These are phyloP conservation scores for Gymnorhina tibicen DNA, from an alignment of 2,113 vertebrate genomes.

Conservation along the genomic window DNA sequence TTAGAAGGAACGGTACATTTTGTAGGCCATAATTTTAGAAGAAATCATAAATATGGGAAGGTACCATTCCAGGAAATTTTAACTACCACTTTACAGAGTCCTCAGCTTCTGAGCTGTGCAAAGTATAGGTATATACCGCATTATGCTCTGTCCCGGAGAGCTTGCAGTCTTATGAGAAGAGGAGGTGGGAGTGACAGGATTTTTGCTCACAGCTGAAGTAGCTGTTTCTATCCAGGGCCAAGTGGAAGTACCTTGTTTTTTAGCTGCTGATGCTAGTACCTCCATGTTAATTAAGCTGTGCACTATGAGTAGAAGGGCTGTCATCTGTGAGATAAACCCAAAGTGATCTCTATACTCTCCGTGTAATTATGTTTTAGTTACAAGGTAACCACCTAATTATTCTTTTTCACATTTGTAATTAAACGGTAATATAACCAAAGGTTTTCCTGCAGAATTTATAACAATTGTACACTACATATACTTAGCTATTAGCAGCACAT, in stretches of 20 bases:
- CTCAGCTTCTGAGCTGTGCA: neutral
- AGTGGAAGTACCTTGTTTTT: neutral
- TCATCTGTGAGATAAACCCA: neutral
- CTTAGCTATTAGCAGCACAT: neutral
- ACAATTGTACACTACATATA: neutral
- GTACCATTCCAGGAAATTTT: neutral
- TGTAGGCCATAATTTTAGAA: neutral
- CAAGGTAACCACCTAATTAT: neutral
- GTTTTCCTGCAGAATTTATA: neutral
- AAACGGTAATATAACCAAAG: neutral
- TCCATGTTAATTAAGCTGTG: neutral
- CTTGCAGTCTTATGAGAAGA: neutral
- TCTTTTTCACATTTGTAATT: neutral
- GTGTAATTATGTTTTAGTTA: neutral
- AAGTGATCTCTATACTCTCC: fast-evolving
- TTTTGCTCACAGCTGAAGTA: neutral
- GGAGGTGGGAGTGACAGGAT: fast-evolving
- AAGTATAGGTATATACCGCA: neutral
- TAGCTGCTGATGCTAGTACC: neutral
- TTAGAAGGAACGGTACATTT: neutral
- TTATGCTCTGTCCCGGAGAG: neutral
- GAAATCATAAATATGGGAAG: neutral
- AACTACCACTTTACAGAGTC: neutral
- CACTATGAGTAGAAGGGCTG: neutral
- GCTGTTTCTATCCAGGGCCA: neutral